These are phyloP conservation scores for Anagrus nilaparvatae DNA, from an alignment of 1,140 invertebrate genomes.

Conservation along the genomic window DNA sequence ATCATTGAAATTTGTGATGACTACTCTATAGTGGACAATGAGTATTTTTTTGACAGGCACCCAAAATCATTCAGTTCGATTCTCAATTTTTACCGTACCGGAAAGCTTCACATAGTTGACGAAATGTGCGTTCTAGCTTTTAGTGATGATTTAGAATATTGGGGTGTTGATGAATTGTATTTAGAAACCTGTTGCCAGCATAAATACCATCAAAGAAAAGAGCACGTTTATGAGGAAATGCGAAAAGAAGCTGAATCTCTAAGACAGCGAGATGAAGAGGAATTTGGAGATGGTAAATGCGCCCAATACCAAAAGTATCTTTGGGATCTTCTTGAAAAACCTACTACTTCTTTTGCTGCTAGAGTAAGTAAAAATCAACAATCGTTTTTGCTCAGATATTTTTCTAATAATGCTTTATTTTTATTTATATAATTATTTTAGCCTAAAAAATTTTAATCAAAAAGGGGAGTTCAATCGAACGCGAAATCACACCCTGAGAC, in stretches of 20 bases:
- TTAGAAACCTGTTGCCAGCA: constrained; percentile 97
- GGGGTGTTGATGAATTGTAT: constrained; percentile 96
- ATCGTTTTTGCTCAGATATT: constrained; percentile 22
- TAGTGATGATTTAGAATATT: constrained; percentile 95
- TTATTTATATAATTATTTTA: neutral
- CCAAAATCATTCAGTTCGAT: constrained; percentile 96
- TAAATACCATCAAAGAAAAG: constrained; percentile 96
- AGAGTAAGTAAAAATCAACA: constrained; percentile 69
- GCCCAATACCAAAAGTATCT: constrained; percentile 94
- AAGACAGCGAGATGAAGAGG: constrained; percentile 85
- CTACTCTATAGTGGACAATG: constrained; percentile 92
- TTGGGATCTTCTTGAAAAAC: constrained; percentile 97
- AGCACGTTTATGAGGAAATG: constrained; percentile 98
- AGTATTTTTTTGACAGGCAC: constrained; percentile 98
- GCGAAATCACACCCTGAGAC: too few species aligned
- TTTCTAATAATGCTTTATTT: constrained; percentile 2
- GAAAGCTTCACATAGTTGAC: constrained; percentile 94
- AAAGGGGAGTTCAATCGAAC: too few species aligned
- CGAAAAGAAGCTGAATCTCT: constrained; percentile 94
- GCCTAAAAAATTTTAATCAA: too few species aligned
- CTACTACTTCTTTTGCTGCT: constrained; percentile 90
- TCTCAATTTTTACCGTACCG: constrained; percentile 95
- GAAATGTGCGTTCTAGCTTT: constrained; percentile 98
- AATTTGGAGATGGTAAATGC: constrained; percentile 89
- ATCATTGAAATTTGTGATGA: constrained; percentile 95